A percentile compares a stretch with the other conserved stretches of the same genome.
phyloP scores from a whole-genome alignment of 2,888 invertebrate genomes.

The Eurois occulta region DNA sequence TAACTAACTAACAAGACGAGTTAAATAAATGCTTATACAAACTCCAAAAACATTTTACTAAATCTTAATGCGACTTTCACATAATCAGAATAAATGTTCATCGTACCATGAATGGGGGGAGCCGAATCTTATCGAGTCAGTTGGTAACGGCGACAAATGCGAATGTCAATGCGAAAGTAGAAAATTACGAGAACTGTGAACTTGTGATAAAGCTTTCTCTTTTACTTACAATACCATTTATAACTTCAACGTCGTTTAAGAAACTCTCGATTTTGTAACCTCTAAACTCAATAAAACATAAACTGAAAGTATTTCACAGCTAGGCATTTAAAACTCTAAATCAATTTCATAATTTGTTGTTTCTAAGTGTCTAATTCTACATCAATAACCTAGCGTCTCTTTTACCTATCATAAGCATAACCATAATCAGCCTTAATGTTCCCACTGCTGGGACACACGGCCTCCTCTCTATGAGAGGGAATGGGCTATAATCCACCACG shows the following conservation, averaged over 20 bases:
- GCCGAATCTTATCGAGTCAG: conserved; percentile 58
- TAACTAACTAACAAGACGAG: too few relatives aligned
- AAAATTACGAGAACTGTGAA: conserved; percentile 61
- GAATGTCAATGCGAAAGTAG: conserved; percentile 63
- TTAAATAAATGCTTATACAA: too few relatives aligned
- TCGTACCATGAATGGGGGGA: conserved; percentile 40
- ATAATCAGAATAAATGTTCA: conserved; percentile 24
- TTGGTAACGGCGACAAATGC: conserved; percentile 62
- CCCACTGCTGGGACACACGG: too few relatives aligned
- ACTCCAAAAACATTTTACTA: not conserved
- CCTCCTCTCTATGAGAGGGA: too few relatives aligned
- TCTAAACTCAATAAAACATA: conserved; percentile 25
- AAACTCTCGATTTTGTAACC: conserved; percentile 20
- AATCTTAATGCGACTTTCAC: conserved; percentile 17
- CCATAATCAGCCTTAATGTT: too few relatives aligned
- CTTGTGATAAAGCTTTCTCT: conserved; percentile 67
- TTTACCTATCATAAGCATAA: too few relatives aligned
- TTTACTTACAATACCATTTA: conserved; percentile 61
- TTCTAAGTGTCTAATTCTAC: not conserved
- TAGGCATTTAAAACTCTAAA: not conserved
- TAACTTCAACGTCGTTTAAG: conserved; percentile 46
- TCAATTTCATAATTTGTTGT: not conserved
- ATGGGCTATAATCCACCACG: too few relatives aligned
- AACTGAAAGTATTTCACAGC: not conserved
- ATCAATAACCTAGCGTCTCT: not conserved